Evolutionary conservation across 2,888 invertebrate genomes (phyloP), one percentile per base, ranked within the genome.

Genomic region (Platypus cylindrus): DNA sequence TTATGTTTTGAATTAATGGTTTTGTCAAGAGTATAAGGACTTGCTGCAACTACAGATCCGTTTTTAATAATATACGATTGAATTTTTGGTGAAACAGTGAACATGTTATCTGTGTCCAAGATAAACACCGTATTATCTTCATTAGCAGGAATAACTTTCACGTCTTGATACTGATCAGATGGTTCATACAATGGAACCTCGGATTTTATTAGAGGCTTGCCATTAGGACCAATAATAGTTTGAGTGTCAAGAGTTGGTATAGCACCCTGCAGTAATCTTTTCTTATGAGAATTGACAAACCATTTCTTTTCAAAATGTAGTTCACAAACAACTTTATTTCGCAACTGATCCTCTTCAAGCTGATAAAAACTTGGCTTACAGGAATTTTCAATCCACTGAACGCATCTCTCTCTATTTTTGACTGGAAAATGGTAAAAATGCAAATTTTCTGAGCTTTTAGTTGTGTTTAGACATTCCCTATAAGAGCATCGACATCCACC

Each of bases 371-470:
- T 65, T 14, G 65, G 57, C 46, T 66, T 65, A 5, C 63, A 59
- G 2, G 70, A 67, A 54, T 71, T 71, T 13, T 62, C 55, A 7
- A 73, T 64, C 74, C 74, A 74, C 44, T 67, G 60, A 31, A 66
- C 65, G 49, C 73, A 74, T 26, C 73, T 59, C 20, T 66, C 55
- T 48, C 64, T 66, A 38, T 73, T 68, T 54, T 69, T 71, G 3
- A 72, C 71, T 0, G 74, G 74, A 45, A 67, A 74, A 49, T 73
- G 74, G 45, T 73, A 74, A 58, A 73, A 67, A 48, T 73, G 73
- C 3, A 62, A 45, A 33, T 58, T 58, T 22, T 57, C 57, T 22
- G 52, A 51, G 0, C 66, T 66, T 45, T 66, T 64, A n/a, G 69
- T 64, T 24, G 63, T 61, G 18, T 63, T 59, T 26, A 55, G 60